Percentiles rank a stretch among this genome's conserved stretches.
Conservation (phyloP, 2,888 invertebrate genomes). For the Pseudoips prasinana region DNA sequence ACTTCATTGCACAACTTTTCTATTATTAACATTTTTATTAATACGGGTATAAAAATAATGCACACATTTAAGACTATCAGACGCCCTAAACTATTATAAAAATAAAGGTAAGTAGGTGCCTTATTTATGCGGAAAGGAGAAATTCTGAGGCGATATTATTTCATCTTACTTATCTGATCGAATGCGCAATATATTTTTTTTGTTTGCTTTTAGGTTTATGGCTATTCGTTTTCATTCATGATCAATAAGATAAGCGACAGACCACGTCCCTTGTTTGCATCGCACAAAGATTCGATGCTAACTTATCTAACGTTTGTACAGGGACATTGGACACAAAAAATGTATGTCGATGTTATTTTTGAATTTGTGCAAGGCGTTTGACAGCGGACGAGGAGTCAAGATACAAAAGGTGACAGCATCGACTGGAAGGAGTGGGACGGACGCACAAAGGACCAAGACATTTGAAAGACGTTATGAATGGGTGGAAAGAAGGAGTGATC, state of each 20-base stretch:
- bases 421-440: conserved; percentile 60
- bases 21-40: too few species aligned
- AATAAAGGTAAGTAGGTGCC: too few species aligned
- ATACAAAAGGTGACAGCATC: conserved; percentile 74
- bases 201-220: conserved; percentile 32
- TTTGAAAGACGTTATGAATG: conserved; percentile 77
- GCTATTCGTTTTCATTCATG: conserved; percentile 51
- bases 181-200: conserved; percentile 34
- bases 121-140: conserved; percentile 14
- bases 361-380: conserved; percentile 81
- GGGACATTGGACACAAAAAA: conserved; percentile 70
- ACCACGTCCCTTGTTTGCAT: conserved; percentile 74
- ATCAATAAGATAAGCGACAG: conserved; percentile 69
- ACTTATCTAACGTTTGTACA: conserved; percentile 77
- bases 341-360: conserved; percentile 74
- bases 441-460: conserved; percentile 62
- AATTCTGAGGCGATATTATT: conserved; percentile 13
- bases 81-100: too few species aligned
- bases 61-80: too few species aligned
- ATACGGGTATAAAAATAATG: too few species aligned
- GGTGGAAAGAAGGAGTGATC: conserved; percentile 77
- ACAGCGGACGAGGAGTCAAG: conserved; percentile 68
- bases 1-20: too few species aligned
- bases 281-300: conserved; percentile 72
- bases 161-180: conserved; percentile 25